Percentiles rank a stretch among this genome's conserved stretches.
These are phyloP conservation scores for Salvelinus namaycush DNA, from an alignment of 2,113 vertebrate genomes.

Conservation along the genomic window DNA sequence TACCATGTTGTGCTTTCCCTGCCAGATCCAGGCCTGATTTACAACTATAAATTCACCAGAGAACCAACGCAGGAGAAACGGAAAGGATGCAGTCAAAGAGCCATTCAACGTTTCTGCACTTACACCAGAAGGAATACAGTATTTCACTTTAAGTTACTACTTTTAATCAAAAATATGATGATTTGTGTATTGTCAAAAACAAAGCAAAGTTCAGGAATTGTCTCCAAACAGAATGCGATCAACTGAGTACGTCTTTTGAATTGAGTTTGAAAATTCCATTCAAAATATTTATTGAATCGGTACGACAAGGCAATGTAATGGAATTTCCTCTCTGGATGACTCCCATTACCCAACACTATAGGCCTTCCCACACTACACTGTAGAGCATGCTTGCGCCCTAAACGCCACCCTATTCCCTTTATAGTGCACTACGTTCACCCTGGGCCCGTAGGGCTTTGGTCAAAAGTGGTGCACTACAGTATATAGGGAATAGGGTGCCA, in stretches of 20 bases:
- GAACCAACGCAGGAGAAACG: background rate
- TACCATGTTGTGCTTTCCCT: conserved; percentile 15
- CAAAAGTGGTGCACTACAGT: too few species aligned
- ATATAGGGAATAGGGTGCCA: too few species aligned
- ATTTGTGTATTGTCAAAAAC: background rate
- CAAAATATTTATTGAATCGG: background rate
- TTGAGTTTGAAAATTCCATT: background rate
- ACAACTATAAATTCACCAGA: background rate
- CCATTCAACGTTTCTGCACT: background rate
- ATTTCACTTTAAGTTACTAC: background rate
- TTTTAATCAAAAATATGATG: background rate
- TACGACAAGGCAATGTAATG: background rate
- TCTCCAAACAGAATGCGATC: background rate
- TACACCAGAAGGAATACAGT: conserved; percentile 6
- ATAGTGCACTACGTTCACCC: too few species aligned
- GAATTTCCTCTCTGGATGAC: background rate
- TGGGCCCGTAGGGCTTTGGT: too few species aligned
- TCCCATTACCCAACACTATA: background rate
- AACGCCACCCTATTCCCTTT: too few species aligned
- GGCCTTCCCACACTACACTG: background rate
- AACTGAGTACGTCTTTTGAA: background rate
- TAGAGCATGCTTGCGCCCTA: background rate
- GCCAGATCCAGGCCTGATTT: conserved; percentile 29
- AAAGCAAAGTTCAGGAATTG: background rate
- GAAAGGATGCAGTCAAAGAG: background rate